These are phyloP conservation scores for Ahaetulla prasina DNA, from an alignment of 2,113 vertebrate species.

Conservation along the genomic window DNA sequence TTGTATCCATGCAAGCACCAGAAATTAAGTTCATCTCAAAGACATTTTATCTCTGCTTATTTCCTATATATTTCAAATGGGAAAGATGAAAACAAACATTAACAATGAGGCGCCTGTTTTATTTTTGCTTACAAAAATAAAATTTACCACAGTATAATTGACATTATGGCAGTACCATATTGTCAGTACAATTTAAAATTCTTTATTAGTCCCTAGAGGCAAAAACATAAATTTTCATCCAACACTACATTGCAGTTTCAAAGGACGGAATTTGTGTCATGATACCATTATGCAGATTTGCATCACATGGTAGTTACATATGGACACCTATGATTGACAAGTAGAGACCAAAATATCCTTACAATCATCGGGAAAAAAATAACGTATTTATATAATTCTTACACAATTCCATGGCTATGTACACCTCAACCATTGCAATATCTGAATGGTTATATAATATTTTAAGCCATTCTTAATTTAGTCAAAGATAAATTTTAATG, in stretches of 20 bases:
- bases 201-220: not conserved
- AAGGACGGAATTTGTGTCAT: not conserved
- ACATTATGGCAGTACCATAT: not conserved
- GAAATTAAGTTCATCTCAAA: not conserved
- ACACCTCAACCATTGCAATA: not conserved
- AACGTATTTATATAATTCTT: not conserved
- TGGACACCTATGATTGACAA: not conserved
- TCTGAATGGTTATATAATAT: not conserved
- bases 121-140: not conserved
- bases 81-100: not conserved
- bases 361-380: not conserved
- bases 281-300: not conserved
- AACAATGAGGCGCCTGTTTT: not conserved
- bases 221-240: not conserved
- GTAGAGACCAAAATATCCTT: not conserved
- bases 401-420: not conserved
- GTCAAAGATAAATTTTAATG: not conserved
- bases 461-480: not conserved
- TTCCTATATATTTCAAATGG: not conserved
- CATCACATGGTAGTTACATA: not conserved
- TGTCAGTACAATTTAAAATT: not conserved
- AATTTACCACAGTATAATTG: not conserved
- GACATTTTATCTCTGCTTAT: not conserved
- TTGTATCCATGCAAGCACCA: not conserved
- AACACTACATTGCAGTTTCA: not conserved